phyloP scores from a whole-genome alignment of 2,113 vertebrate species.

The Amphiprion percula region DNA sequence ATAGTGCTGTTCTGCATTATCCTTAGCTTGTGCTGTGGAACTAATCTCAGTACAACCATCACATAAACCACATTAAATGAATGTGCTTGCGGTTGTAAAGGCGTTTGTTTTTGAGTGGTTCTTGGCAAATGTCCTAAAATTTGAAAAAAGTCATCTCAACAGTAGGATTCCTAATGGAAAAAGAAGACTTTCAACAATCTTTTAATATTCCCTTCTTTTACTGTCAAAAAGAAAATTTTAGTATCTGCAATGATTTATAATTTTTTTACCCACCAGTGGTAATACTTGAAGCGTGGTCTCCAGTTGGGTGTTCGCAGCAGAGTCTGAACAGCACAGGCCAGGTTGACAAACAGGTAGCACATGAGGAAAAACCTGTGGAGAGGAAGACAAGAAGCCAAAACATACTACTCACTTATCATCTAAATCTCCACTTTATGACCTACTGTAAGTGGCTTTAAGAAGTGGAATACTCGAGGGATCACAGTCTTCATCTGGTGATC shows the following conservation, averaged over 20 bases:
- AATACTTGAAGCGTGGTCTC: conserved; percentile 86
- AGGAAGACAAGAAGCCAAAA: not conserved
- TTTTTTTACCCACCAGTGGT: conserved; percentile 81
- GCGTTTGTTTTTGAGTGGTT: not conserved
- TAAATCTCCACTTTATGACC: conserved; percentile 35
- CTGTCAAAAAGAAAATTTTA: not conserved
- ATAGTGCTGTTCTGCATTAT: conserved; percentile 10
- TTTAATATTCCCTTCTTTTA: not conserved
- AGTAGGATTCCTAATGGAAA: too few relatives aligned
- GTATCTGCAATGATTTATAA: not conserved
- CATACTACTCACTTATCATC: not conserved
- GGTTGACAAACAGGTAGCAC: conserved; percentile 98
- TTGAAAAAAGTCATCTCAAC: too few relatives aligned
- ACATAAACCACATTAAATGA: not conserved
- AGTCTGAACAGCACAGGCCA: conserved; percentile 95
- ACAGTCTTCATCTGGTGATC: conserved; percentile 22
- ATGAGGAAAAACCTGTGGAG: conserved; percentile 94
- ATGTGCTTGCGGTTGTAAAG: not conserved
- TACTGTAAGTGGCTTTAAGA: conserved; percentile 16
- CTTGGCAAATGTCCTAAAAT: not conserved
- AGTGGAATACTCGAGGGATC: conserved; percentile 17
- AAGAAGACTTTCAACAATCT: too few relatives aligned
- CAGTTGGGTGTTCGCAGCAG: conserved; percentile 95
- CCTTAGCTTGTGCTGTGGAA: conserved; percentile 18
- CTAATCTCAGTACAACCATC: conserved; percentile 36